These are phyloP conservation scores for Melospiza melodia DNA, from an alignment of 2,113 vertebrate species.

Conservation along the genomic window DNA sequence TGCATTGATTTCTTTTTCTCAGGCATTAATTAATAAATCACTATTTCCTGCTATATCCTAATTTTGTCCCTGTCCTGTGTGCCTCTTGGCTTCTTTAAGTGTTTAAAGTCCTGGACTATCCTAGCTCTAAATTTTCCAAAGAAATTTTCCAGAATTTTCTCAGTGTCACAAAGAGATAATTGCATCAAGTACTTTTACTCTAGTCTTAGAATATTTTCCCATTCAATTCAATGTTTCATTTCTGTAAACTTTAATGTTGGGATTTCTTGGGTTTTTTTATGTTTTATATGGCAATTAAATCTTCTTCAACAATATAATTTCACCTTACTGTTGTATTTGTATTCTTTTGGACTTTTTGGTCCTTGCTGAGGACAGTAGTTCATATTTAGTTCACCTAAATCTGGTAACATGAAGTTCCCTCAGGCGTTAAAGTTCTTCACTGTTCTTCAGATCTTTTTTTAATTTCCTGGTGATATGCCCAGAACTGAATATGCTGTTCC, in stretches of 20 bases:
- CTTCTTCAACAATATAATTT: not conserved
- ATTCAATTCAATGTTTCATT: not conserved
- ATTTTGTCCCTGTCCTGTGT: not conserved
- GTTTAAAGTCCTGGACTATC: not conserved
- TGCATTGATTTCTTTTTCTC: not conserved
- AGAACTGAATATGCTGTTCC: not conserved
- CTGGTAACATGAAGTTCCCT: not conserved
- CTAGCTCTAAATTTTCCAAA: not conserved
- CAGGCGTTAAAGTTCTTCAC: not conserved
- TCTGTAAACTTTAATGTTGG: not conserved
- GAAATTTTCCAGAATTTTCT: not conserved
- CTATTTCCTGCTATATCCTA: not conserved
- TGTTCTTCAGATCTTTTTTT: not conserved
- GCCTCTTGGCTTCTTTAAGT: not conserved
- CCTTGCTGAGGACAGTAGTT: not conserved
- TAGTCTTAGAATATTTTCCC: not conserved
- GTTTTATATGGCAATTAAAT: not conserved
- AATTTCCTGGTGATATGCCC: not conserved
- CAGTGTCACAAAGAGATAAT: not conserved
- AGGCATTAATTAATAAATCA: not conserved
- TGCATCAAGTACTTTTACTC: not conserved
- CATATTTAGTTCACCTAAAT: not conserved
- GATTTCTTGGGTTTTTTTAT: not conserved
- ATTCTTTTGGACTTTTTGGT: not conserved
- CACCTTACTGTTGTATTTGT: not conserved